Percentiles rank a stretch among this genome's conserved stretches.
Evolutionary conservation across 2,113 vertebrate species (phyloP).

Genomic region (Sylvilagus bachmani): DNA sequence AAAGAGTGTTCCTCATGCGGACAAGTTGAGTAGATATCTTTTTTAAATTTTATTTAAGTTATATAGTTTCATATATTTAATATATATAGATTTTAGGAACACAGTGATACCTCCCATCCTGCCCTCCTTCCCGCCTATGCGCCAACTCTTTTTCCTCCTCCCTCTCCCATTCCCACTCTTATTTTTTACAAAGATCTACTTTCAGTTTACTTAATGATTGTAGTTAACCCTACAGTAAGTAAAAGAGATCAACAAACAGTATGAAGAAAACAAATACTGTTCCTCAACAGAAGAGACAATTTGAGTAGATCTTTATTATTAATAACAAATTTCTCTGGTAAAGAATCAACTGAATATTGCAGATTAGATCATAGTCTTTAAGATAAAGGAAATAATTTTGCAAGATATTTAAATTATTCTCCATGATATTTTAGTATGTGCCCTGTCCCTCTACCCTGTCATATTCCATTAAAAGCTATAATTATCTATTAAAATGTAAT

Average conservation of each 20-base stretch:
- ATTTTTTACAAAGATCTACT: no score
- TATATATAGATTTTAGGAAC: no score
- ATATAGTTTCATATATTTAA: no score
- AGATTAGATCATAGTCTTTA: slow-evolving; percentile 38
- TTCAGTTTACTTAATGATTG: no score
- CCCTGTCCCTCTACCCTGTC: background rate
- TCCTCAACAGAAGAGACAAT: background rate
- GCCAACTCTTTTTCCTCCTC: no score
- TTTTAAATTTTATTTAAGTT: no score
- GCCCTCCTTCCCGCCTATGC: no score
- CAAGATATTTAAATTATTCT: background rate
- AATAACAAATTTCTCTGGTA: background rate
- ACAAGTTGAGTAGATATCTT: no score
- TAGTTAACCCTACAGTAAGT: no score
- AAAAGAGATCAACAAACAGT: no score
- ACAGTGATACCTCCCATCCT: no score
- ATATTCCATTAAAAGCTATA: background rate
- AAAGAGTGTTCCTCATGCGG: background rate
- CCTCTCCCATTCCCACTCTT: no score
- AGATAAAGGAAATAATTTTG: slow-evolving; percentile 34
- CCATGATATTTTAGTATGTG: background rate
- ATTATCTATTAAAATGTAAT: slow-evolving; percentile 34
- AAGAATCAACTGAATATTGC: background rate
- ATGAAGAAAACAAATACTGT: background rate
- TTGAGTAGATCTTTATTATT: background rate